phyloP scores from a whole-genome alignment of 2,797 vertebrate species.

The Cossypha niveicapilla region DNA sequence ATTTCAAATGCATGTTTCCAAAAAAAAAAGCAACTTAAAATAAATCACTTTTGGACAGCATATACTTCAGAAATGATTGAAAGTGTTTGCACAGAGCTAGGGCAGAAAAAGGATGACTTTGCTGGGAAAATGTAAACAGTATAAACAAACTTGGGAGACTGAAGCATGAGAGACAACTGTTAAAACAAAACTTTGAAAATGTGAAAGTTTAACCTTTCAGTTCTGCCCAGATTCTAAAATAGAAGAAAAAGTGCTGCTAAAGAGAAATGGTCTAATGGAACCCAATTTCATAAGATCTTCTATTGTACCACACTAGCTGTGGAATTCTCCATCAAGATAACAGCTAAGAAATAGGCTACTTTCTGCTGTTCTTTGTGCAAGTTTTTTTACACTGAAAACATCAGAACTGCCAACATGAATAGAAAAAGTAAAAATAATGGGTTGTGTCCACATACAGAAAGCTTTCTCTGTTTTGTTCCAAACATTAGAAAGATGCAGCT shows the following conservation, averaged over 20 bases:
- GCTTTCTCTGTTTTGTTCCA: background rate
- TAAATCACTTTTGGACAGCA: background rate
- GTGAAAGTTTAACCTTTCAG: background rate
- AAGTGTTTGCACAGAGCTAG: conserved; percentile 30
- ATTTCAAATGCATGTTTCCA: background rate
- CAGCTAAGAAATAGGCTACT: background rate
- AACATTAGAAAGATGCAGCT: background rate
- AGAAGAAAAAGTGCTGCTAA: background rate
- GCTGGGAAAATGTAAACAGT: conserved; percentile 47
- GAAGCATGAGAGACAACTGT: background rate
- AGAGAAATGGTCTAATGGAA: background rate
- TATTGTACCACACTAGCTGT: background rate
- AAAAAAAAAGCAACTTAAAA: background rate
- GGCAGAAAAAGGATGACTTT: background rate
- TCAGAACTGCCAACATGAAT: background rate
- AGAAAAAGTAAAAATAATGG: background rate
- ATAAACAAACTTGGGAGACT: background rate
- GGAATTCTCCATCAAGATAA: background rate
- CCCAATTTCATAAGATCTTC: background rate
- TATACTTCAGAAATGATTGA: background rate
- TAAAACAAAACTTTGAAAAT: conserved; percentile 8
- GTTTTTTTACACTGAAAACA: background rate
- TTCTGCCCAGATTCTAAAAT: background rate
- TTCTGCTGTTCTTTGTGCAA: background rate
- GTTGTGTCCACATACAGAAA: background rate